phyloP scores from a whole-genome alignment of 2,888 invertebrate genomes.

The Ennomos erosarius region DNA sequence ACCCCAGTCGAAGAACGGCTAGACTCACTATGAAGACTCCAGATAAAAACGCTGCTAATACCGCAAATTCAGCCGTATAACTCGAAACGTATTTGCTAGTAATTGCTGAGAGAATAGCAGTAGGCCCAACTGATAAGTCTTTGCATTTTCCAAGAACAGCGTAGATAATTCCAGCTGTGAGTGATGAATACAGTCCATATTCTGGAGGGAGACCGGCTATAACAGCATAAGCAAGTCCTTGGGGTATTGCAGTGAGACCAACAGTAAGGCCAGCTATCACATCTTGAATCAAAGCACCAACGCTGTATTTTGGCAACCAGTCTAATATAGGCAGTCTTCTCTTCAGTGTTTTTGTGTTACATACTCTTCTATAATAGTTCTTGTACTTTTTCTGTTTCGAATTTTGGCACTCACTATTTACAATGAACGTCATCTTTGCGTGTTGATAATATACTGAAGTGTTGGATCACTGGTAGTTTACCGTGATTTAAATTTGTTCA shows the following conservation, averaged over 20 bases:
- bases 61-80: conserved; percentile 88
- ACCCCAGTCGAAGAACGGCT: conserved; percentile 91
- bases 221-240: conserved; percentile 92
- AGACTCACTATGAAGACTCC: conserved; percentile 89
- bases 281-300: conserved; percentile 89
- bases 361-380: conserved; percentile 60
- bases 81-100: conserved; percentile 87
- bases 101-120: conserved; percentile 95
- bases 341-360: conserved; percentile 69
- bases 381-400: conserved; percentile 46
- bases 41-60: conserved; percentile 89
- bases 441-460: conserved; percentile 17
- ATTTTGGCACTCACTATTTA: not conserved
- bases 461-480: no score
- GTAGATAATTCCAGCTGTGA: conserved; percentile 96
- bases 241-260: conserved; percentile 92
- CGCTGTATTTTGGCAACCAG: conserved; percentile 91
- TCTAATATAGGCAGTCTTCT: conserved; percentile 87
- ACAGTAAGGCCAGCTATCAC: conserved; percentile 94
- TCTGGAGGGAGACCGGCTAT: conserved; percentile 89
- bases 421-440: conserved; percentile 18
- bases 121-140: conserved; percentile 91
- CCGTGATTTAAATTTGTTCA: no score
- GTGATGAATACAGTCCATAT: conserved; percentile 96
- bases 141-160: conserved; percentile 94